Conservation (phyloP, 2,113 vertebrate genomes). For the Pelmatolapia mariae region DNA sequence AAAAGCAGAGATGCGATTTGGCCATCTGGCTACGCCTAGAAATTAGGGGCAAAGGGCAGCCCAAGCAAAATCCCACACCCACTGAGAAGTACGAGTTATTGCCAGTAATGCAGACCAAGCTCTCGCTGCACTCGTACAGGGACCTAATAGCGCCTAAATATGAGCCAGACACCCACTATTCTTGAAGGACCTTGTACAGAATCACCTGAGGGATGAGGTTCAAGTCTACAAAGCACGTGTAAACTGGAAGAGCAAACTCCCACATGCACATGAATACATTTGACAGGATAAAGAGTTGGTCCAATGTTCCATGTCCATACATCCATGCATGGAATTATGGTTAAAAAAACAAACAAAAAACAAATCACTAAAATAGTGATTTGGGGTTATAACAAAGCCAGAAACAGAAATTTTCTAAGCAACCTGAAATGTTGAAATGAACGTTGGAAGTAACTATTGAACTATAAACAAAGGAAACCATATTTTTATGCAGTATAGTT, state of each 20-base stretch:
- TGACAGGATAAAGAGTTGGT: background rate
- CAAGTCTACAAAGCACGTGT: background rate
- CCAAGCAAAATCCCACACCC: background rate
- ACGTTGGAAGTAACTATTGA: background rate
- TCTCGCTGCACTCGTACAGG: background rate
- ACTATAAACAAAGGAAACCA: background rate
- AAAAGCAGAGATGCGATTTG: rapidly evolving
- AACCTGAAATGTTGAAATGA: background rate
- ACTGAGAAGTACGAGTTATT: no score
- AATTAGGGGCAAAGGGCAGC: background rate
- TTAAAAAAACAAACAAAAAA: rapidly evolving
- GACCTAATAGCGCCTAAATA: background rate
- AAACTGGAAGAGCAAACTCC: background rate
- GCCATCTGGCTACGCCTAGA: background rate
- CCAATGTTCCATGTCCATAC: background rate
- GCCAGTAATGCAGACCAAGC: background rate
- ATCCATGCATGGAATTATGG: background rate
- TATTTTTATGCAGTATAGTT: background rate
- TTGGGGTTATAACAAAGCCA: background rate
- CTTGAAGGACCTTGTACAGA: background rate
- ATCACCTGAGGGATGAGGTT: rapidly evolving
- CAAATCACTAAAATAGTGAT: background rate
- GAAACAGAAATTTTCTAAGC: background rate
- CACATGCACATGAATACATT: background rate
- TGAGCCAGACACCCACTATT: background rate